Conservation (phyloP, 2,797 vertebrate species). For the Pteropus rufus region DNA sequence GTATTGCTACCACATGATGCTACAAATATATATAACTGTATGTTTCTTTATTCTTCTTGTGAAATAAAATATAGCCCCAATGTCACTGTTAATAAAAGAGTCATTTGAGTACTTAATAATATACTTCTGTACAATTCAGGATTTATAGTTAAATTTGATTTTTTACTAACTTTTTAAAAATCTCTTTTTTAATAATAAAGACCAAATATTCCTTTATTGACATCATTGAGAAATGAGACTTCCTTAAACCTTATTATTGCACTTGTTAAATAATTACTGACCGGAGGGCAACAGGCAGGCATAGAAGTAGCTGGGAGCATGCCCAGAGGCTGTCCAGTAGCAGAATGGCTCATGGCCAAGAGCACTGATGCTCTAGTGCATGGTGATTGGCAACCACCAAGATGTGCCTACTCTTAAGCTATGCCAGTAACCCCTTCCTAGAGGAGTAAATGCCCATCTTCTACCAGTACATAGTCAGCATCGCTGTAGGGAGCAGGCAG, state of each 20-base stretch:
- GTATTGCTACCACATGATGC: background rate
- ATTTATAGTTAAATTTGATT: slow-evolving; percentile 23
- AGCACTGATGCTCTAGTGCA: background rate
- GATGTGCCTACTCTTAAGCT: background rate
- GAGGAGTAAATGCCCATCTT: background rate
- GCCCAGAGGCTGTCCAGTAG: background rate
- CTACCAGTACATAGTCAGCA: slow-evolving; percentile 85
- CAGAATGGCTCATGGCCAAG: background rate
- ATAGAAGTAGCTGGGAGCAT: background rate
- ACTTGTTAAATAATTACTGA: background rate
- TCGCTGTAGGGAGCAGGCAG: slow-evolving; percentile 92
- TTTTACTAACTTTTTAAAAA: slow-evolving; percentile 20
- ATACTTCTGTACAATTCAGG: background rate
- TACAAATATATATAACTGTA: background rate
- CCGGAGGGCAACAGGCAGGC: background rate
- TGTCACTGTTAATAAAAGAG: background rate
- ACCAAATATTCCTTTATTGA: background rate
- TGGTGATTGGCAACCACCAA: background rate
- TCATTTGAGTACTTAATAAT: background rate
- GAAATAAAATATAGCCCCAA: slow-evolving; percentile 1
- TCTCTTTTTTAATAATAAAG: slow-evolving; percentile 17
- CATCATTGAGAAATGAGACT: background rate
- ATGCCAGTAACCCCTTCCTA: background rate
- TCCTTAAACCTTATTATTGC: slow-evolving; percentile 16
- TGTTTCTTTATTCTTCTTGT: background rate